These are phyloP conservation scores for Ennomos erosarius DNA, from an alignment of 2,888 invertebrate genomes.

Conservation along the genomic window DNA sequence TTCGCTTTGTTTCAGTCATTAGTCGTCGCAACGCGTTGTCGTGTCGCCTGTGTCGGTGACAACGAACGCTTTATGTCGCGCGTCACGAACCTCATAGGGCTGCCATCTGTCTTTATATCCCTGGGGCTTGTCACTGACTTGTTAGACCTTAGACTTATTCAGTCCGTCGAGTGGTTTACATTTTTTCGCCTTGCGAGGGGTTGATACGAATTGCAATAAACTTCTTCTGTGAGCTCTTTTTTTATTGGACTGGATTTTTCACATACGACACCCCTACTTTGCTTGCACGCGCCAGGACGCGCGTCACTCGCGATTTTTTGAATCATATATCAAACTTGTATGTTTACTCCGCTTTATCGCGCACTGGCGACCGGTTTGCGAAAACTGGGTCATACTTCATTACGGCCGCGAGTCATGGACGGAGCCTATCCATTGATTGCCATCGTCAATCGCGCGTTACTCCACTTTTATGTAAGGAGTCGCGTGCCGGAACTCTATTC, in stretches of 20 bases:
- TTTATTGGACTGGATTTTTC: slow-evolving; percentile 28
- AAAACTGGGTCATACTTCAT: slow-evolving; percentile 59
- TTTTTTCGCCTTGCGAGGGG: slow-evolving; percentile 1
- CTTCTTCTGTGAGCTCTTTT: slow-evolving; percentile 15
- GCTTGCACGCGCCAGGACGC: slow-evolving; percentile 30
- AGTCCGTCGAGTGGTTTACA: slow-evolving; percentile 7
- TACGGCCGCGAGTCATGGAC: slow-evolving; percentile 44
- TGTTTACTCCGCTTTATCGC: slow-evolving; percentile 57
- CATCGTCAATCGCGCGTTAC: slow-evolving; percentile 31
- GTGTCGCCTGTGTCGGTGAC: slow-evolving; percentile 43
- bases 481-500: slow-evolving; percentile 49
- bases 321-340: slow-evolving; percentile 61
- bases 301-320: slow-evolving; percentile 55
- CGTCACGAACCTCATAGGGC: slow-evolving; percentile 30
- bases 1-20: slow-evolving; percentile 47
- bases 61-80: slow-evolving; percentile 37
- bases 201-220: slow-evolving; percentile 23
- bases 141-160: slow-evolving; percentile 11
- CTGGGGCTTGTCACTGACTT: slow-evolving; percentile 10
- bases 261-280: slow-evolving; percentile 29
- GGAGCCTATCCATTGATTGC: slow-evolving; percentile 53
- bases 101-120: slow-evolving; percentile 29
- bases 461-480: slow-evolving; percentile 37
- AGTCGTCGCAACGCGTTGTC: slow-evolving; percentile 32
- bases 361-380: slow-evolving; percentile 48